Conservation (phyloP, 2,797 vertebrate species). For the Varecia variegata region DNA sequence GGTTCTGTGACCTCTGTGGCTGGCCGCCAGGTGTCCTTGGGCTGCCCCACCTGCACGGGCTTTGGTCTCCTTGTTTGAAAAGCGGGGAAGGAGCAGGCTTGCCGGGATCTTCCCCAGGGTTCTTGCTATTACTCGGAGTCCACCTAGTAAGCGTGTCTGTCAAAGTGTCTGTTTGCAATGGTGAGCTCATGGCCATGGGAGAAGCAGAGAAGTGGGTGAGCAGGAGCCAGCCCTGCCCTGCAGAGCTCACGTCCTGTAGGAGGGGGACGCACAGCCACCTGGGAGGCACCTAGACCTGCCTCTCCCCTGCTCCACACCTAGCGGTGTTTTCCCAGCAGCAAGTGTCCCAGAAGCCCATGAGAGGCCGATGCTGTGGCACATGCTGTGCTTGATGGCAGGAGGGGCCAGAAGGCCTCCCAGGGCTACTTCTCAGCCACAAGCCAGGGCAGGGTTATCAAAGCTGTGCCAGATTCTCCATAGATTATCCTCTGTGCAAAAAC, state of each 20-base stretch:
- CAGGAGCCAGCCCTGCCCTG: neutral
- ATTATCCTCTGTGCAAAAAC: neutral
- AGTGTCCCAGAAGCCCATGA: neutral
- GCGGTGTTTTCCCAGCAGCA: neutral
- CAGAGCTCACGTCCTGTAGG: neutral
- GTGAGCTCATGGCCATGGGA: neutral
- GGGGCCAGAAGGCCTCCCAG: neutral
- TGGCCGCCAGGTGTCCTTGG: fast-evolving
- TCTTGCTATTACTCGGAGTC: neutral
- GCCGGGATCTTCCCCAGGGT: neutral
- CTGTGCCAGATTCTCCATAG: neutral
- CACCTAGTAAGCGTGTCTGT: neutral
- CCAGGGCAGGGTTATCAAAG: neutral
- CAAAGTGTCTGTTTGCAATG: neutral
- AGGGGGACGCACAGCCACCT: neutral
- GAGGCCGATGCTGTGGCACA: no score
- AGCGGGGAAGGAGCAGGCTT: neutral
- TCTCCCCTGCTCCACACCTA: neutral
- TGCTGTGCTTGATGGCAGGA: neutral
- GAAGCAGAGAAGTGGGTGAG: neutral
- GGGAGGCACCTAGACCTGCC: neutral
- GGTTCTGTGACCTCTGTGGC: neutral
- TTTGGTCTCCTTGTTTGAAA: neutral
- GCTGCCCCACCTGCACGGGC: no score
- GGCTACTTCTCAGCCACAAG: neutral